phyloP scores from a whole-genome alignment of 2,888 invertebrate genomes.

The Nomada fabriciana region DNA sequence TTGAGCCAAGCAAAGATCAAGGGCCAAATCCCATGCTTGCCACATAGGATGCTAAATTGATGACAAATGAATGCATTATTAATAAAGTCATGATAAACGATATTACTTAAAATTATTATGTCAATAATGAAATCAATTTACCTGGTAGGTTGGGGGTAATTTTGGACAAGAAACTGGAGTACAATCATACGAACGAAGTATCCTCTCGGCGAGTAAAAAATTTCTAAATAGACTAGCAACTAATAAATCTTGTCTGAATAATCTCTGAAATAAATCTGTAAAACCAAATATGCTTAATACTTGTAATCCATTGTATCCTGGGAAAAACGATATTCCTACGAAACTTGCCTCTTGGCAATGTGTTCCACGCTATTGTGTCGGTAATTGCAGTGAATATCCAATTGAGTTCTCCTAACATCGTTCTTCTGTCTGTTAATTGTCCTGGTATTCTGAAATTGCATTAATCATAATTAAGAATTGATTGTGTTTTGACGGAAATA shows the following conservation, averaged over 20 bases:
- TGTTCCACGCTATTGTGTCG: conserved; percentile 99
- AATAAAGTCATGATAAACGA: neutral
- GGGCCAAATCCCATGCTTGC: conserved; percentile 98
- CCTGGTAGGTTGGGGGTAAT: conserved; percentile 95
- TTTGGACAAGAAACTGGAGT: conserved; percentile 97
- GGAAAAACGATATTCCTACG: too few species aligned
- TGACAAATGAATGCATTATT: conserved; percentile 13
- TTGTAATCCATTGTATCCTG: neutral
- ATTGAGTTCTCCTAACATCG: conserved; percentile 99
- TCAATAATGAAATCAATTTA: conserved; percentile 70
- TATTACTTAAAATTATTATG: neutral
- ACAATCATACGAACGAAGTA: conserved; percentile 98
- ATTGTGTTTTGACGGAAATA: neutral
- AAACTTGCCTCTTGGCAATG: conserved; percentile 91
- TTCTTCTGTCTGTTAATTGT: conserved; percentile 95
- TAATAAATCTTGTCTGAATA: conserved; percentile 98
- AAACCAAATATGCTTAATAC: conserved; percentile 54
- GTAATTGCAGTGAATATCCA: conserved; percentile 99
- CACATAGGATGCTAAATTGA: conserved; percentile 92
- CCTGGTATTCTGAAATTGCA: conserved; percentile 92
- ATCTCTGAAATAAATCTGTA: conserved; percentile 95
- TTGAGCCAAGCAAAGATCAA: conserved; percentile 97
- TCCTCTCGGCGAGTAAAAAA: conserved; percentile 97
- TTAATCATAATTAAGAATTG: neutral
- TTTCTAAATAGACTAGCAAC: conserved; percentile 99